Conservation (phyloP, 2,113 vertebrate genomes). For the Anarrhichthys ocellatus region DNA sequence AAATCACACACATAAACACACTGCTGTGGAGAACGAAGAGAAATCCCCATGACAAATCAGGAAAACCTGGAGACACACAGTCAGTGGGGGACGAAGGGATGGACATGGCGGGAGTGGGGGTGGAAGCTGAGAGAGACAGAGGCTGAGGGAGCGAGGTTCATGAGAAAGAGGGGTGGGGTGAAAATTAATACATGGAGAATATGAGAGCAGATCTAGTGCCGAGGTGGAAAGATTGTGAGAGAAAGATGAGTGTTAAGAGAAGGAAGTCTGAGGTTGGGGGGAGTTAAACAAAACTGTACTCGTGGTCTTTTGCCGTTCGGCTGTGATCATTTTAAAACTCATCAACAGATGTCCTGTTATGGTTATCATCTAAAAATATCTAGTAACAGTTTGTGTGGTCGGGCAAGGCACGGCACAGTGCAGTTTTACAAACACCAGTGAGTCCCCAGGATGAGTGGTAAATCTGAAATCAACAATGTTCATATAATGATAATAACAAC, state of each 20-base stretch:
- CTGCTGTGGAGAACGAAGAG: constrained; percentile 22
- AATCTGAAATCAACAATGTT: background rate
- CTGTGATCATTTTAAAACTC: background rate
- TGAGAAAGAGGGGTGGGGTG: constrained; percentile 44
- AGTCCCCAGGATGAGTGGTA: background rate
- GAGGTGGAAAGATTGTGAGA: constrained; percentile 19
- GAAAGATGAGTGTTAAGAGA: background rate
- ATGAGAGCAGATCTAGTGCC: constrained; percentile 8
- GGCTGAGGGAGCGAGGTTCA: constrained; percentile 19
- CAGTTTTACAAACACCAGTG: background rate
- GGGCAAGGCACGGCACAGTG: background rate
- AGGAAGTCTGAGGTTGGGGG: constrained; percentile 4
- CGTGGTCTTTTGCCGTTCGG: background rate
- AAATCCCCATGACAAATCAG: constrained; percentile 84
- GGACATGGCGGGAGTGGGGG: constrained; percentile 53
- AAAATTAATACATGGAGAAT: constrained; percentile 24
- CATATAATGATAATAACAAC: background rate
- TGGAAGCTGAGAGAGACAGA: constrained; percentile 41
- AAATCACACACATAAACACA: constrained; percentile 40
- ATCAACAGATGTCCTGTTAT: background rate
- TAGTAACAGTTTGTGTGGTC: background rate
- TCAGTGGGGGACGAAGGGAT: constrained; percentile 64
- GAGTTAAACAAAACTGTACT: background rate
- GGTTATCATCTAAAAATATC: constrained; percentile 3
- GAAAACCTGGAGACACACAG: constrained; percentile 73